These are phyloP conservation scores for Ips typographus DNA, from an alignment of 1,140 invertebrate genomes.

Conservation along the genomic window DNA sequence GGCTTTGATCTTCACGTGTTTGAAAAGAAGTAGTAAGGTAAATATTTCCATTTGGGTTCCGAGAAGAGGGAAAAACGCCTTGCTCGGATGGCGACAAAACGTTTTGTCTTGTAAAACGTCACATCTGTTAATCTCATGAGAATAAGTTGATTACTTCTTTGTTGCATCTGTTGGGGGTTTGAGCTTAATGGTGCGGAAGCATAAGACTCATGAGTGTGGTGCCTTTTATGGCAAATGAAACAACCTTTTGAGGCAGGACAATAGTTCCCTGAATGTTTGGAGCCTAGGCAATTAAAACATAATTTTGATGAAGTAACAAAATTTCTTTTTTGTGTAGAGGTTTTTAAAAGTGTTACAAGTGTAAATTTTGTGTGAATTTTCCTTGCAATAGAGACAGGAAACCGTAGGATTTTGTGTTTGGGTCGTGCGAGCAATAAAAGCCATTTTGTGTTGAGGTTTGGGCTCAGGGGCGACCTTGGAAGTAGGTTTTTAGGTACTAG, in stretches of 20 bases:
- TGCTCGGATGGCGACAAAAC: neutral
- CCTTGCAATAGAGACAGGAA: too few relatives aligned
- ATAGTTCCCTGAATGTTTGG: too few relatives aligned
- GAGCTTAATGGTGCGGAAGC: too few relatives aligned
- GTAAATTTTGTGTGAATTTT: too few relatives aligned
- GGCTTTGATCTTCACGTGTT: too few relatives aligned
- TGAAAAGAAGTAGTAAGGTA: neutral
- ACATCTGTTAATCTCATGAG: neutral
- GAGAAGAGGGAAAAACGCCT: neutral
- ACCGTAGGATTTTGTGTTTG: too few relatives aligned
- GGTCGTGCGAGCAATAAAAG: neutral
- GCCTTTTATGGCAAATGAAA: neutral
- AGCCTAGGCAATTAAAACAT: too few relatives aligned
- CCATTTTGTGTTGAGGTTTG: neutral
- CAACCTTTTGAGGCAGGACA: too few relatives aligned
- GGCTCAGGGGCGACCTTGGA: neutral
- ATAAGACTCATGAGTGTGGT: neutral
- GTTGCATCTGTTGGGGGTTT: neutral
- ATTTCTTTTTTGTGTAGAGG: too few relatives aligned
- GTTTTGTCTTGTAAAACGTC: neutral
- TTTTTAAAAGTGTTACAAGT: too few relatives aligned
- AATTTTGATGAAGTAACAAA: too few relatives aligned
- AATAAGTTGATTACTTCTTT: too few relatives aligned
- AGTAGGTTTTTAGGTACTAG: neutral
- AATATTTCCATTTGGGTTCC: neutral